phyloP scores from a whole-genome alignment of 2,888 invertebrate species.

The Drepana falcataria region DNA sequence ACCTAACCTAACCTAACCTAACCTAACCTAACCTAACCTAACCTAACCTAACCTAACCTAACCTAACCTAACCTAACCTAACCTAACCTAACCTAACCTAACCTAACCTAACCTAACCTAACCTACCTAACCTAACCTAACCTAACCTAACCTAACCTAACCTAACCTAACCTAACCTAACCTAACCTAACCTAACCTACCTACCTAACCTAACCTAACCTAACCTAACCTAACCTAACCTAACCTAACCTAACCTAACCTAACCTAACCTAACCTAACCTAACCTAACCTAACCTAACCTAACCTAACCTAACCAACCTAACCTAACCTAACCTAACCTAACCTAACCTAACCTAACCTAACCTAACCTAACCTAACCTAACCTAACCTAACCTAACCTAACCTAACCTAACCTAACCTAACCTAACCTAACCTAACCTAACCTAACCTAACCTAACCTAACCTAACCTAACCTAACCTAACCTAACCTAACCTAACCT shows the following conservation, averaged over 20 bases:
- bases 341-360: conserved; percentile 8
- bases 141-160: conserved; percentile 12
- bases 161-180: conserved; percentile 12
- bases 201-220: conserved; percentile 17
- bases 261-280: conserved; percentile 16
- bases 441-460: conserved; percentile 12
- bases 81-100: conserved; percentile 10
- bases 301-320: conserved; percentile 17
- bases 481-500: conserved; percentile 9
- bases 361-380: conserved; percentile 13
- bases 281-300: conserved; percentile 20
- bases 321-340: conserved; percentile 15
- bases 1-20: conserved; percentile 20
- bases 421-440: conserved; percentile 12
- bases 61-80: conserved; percentile 17
- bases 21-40: conserved; percentile 20
- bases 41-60: conserved; percentile 19
- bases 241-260: conserved; percentile 14
- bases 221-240: conserved; percentile 17
- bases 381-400: conserved; percentile 14
- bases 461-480: conserved; percentile 10
- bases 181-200: conserved; percentile 18
- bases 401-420: conserved; percentile 16
- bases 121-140: conserved; percentile 8
- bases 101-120: conserved; percentile 9